phyloP scores from a whole-genome alignment of 2,888 invertebrate genomes.

The Caenorhabditis panamensis region DNA sequence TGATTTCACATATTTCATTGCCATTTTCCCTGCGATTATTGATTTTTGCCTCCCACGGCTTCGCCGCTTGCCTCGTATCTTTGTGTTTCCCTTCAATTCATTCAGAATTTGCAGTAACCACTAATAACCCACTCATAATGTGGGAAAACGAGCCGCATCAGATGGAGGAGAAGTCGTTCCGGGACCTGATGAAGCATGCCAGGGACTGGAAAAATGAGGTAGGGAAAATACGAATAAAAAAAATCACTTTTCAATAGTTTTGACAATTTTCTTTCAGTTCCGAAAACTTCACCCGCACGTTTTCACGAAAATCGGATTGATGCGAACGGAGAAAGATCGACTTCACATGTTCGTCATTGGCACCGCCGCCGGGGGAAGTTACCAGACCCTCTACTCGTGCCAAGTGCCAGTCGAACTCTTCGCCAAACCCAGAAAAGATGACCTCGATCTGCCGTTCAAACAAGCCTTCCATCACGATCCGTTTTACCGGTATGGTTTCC shows the following conservation, averaged over 20 bases:
- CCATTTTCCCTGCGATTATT: not conserved
- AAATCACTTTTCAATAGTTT: not conserved
- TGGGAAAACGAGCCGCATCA: conserved; percentile 12
- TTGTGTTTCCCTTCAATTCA: not conserved
- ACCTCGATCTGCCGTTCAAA: not conserved
- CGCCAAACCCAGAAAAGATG: not conserved
- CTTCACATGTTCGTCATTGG: no score
- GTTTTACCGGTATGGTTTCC: conserved; percentile 9
- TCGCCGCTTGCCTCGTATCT: conserved; percentile 17
- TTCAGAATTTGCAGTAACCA: not conserved
- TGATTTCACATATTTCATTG: conserved; percentile 16
- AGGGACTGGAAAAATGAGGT: conserved; percentile 39
- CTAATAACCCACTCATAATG: conserved; percentile 3
- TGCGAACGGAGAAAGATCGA: no score
- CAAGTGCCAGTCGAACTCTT: not conserved
- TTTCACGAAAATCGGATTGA: conserved; percentile 32
- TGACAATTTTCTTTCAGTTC: conserved; percentile 9
- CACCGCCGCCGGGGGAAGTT: no score
- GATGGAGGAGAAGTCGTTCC: conserved; percentile 9
- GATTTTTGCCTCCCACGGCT: conserved; percentile 10
- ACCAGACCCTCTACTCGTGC: no score
- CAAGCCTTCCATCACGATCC: conserved; percentile 3
- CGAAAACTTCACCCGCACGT: not conserved
- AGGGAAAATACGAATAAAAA: no score
- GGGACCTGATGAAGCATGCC: conserved; percentile 4